Evolutionary conservation across 2,888 invertebrate species (phyloP), one percentile per base, ranked within the genome.

Genomic region (Allophyes oxyacanthae): DNA sequence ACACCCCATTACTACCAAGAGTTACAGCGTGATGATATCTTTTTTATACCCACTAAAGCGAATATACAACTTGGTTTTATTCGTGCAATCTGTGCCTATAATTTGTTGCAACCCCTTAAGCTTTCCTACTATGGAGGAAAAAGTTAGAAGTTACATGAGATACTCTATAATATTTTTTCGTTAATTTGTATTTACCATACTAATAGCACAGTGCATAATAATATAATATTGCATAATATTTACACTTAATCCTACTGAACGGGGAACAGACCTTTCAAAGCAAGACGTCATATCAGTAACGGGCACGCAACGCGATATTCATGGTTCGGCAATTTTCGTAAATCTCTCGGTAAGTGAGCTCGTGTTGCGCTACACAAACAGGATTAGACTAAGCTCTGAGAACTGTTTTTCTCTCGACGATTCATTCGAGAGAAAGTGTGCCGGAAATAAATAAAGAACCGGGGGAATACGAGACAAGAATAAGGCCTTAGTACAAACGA

Each of bases 331-430:
- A 79, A 81, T 81, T 82, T 78, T 64, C 68, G 59, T 74, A 83
- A 87, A 87, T 85, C 87, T 85, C 84, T 82, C 79, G 77, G 82
- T 83, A 84, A 85, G 86, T 83, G 84, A 79, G 82, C 81, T 80
- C 78, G 70, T 86, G 81, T 84, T 78, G 77, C 70, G 72, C 77
- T 77, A 82, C 83, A 81, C 78, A 80, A 82, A 78, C 72, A 75
- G 84, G 86, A 86, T 88, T 86, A 87, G 79, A 75, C 77, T 85
- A 83, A 87, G 86, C 88, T 73, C 80, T 78, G 82, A 77, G 82
- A 87, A 85, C 85, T 86, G 87, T 87, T 86, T 87, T 84, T 83
- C 82, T 72, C 76, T 79, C 75, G 75, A 68, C 84, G 78, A 83
- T 83, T 83, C 82, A 83, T 84, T 82, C 81, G 64, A 55, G 75